Percentiles rank a stretch among this genome's conserved stretches.
phyloP scores from a whole-genome alignment of 2,797 vertebrate genomes.

The Bufotes viridis region DNA sequence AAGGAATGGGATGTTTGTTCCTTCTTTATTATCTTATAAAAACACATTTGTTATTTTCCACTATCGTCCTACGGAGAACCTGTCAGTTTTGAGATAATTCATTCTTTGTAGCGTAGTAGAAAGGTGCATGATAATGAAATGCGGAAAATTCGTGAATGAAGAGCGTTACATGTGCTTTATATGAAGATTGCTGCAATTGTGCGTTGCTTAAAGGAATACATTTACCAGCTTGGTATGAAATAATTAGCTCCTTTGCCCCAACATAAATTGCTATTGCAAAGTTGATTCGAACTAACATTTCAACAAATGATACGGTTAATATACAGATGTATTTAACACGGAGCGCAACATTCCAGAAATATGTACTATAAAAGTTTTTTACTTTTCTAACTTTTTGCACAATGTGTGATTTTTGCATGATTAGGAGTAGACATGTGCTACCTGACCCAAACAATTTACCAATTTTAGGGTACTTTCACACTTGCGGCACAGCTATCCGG shows the following conservation, averaged over 20 bases:
- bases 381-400: no score
- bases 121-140: not conserved
- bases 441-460: no score
- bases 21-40: constrained; percentile 15
- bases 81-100: not conserved
- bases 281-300: no score
- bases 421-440: no score
- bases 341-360: no score
- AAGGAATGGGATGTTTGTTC: not conserved
- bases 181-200: not conserved
- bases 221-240: not conserved
- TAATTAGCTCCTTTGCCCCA: not conserved
- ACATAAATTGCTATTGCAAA: not conserved
- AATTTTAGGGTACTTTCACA: no score
- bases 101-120: not conserved
- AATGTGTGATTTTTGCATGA: no score
- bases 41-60: constrained; percentile 1
- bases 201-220: not conserved
- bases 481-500: no score
- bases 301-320: no score
- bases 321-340: no score
- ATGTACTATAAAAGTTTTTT: no score
- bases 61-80: not conserved
- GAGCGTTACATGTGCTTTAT: not conserved
- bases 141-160: not conserved